These are phyloP conservation scores for Grallaria varia DNA, from an alignment of 2,113 vertebrate species.

Conservation along the genomic window DNA sequence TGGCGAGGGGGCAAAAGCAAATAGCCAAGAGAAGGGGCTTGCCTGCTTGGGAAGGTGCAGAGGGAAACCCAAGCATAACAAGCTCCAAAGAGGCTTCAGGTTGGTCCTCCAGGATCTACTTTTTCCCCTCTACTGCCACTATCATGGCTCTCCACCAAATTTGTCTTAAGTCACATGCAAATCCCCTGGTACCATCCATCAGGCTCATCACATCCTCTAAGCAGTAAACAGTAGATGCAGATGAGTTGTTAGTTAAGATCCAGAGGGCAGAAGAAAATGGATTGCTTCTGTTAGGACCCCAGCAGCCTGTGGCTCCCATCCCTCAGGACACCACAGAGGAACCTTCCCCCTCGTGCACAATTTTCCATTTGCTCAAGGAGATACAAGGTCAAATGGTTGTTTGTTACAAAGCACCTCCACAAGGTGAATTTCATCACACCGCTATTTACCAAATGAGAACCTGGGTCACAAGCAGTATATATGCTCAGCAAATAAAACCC, in stretches of 20 bases:
- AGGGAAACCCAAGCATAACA: not conserved
- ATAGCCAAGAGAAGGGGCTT: not conserved
- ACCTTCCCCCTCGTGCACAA: not conserved
- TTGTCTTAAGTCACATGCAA: not conserved
- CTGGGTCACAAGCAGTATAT: not conserved
- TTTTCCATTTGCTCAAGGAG: not conserved
- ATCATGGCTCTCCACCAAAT: not conserved
- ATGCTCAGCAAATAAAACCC: not conserved
- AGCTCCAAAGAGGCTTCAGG: not conserved
- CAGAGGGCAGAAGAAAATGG: not conserved
- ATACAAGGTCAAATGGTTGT: not conserved
- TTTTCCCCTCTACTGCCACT: not conserved
- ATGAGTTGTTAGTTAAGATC: not conserved
- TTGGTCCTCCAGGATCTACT: not conserved
- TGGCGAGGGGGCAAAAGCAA: not conserved
- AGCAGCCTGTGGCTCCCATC: not conserved
- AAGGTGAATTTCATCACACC: not conserved
- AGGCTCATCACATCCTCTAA: not conserved
- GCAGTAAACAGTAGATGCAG: not conserved
- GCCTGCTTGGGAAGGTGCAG: not conserved
- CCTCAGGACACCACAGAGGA: not conserved
- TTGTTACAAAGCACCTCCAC: not conserved
- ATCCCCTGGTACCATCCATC: not conserved
- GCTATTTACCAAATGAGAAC: not conserved
- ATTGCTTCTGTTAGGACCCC: not conserved